Base-by-base conservation (phyloP, 1,140 invertebrate species). In the Marisa cornuarietis region DNA sequence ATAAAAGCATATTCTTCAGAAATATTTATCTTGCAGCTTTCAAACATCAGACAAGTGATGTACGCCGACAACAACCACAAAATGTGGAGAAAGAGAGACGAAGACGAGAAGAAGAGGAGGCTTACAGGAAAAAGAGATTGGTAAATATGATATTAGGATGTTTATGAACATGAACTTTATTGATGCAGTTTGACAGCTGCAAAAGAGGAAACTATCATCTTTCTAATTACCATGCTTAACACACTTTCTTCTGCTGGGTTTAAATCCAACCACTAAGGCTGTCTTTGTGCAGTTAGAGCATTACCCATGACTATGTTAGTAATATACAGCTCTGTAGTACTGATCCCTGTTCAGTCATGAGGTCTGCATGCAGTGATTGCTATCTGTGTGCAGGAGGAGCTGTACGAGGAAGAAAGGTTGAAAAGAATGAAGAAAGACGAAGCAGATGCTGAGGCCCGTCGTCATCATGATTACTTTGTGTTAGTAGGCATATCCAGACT, bases 381-480 rank as follows among this genome's bases (percentile, higher is more conserved):
- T 77, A 54, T 24, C 65, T 14, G 74, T 73, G 78, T 82, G 20
- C 84, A 91, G 90, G 86, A 89, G 80, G 86, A 90, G 80, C 79
- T 90, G 54, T 88, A 86, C 78, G 88, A 89, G 42, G 88, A 89
- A 71, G 90, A 90, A 74, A 87, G 87, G 82, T 76, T 80, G 79
- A 85, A 87, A 79, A 90, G 87, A 81, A 83, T 87, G 11, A 76
- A 83, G 52, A 84, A 87, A 71, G 89, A 91, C 78, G 82, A 86
- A 42, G 84, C 83, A 18, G 85, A 85, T 18, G 79, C 86, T 22
- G 86, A 89, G 80, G 86, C 90, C 18, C 83, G 90, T 18, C 86
- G 85, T 82, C 90, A 91, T 79, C 85, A 85, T 66, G 90, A 91
- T 80, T 87, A 86, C 79, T 90, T 90, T 74, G 85, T 79, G 90